Evolutionary conservation across 2,888 invertebrate genomes (phyloP).

Genomic region (Eucera pruinosa): DNA sequence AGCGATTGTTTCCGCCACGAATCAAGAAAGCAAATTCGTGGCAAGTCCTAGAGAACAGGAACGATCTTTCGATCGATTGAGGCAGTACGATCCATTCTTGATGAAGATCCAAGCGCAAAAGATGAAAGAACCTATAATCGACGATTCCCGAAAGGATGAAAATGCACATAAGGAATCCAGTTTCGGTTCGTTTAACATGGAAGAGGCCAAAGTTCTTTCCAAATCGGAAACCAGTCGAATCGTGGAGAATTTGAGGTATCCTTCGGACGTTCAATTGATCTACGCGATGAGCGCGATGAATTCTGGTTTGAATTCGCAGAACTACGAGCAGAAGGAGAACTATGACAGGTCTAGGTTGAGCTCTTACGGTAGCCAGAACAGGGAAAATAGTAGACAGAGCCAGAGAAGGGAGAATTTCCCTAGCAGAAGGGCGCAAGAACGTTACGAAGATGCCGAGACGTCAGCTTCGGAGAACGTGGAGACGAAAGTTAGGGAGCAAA

Average conservation of each 20-base stretch:
- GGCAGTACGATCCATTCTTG: slow-evolving; percentile 57
- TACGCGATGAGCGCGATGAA: slow-evolving; percentile 62
- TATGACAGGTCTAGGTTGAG: background rate
- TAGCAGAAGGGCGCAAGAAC: slow-evolving; percentile 29
- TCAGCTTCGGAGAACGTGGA: slow-evolving; percentile 56
- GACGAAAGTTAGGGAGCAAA: slow-evolving; percentile 21
- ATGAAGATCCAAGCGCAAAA: slow-evolving; percentile 45
- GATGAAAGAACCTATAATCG: slow-evolving; percentile 9
- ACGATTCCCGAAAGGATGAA: background rate
- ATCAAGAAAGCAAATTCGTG: slow-evolving; percentile 22
- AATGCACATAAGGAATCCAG: background rate
- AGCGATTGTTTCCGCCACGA: slow-evolving; percentile 49
- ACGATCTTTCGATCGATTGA: slow-evolving; percentile 37
- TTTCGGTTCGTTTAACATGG: slow-evolving; percentile 35
- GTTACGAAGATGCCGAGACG: slow-evolving; percentile 45
- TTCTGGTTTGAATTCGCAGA: background rate
- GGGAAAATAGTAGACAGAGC: background rate
- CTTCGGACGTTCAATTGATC: slow-evolving; percentile 64
- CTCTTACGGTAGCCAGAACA: background rate
- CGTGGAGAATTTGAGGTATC: slow-evolving; percentile 2
- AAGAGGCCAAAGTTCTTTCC: slow-evolving; percentile 35
- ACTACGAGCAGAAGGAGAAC: background rate
- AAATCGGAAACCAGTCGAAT: background rate
- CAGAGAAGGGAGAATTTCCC: slow-evolving; percentile 5
- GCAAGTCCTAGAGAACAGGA: slow-evolving; percentile 27